Percentiles rank a stretch among this genome's conserved stretches.
Evolutionary conservation across 2,888 invertebrate genomes (phyloP).

Genomic region (Lepidocyrtinus sp.): DNA sequence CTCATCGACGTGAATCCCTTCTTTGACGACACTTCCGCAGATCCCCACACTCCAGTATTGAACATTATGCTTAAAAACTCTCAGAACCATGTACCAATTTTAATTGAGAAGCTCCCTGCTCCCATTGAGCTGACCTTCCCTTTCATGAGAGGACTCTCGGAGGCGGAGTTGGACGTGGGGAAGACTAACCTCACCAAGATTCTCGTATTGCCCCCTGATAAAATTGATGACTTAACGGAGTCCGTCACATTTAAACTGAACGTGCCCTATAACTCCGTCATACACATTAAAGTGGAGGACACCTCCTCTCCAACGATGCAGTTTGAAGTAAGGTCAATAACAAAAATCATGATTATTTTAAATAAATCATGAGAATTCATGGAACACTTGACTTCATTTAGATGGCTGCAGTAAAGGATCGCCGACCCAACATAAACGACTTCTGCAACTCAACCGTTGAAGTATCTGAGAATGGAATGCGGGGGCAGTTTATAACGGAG

Average conservation of each 20-base stretch:
- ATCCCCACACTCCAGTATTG: slow-evolving; percentile 31
- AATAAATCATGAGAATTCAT: too few species aligned
- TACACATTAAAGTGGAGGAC: background rate
- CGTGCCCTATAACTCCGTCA: slow-evolving; percentile 33
- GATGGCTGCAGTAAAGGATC: too few species aligned
- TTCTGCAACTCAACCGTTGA: slow-evolving; percentile 21
- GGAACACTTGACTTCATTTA: too few species aligned
- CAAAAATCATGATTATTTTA: too few species aligned
- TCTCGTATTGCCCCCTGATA: too few species aligned
- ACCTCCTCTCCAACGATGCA: slow-evolving; percentile 13
- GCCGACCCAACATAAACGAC: too few species aligned
- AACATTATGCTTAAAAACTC: slow-evolving; percentile 35
- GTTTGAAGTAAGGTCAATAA: slow-evolving; percentile 27
- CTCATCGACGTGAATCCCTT: slow-evolving; percentile 33
- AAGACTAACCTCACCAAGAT: too few species aligned
- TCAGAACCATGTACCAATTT: slow-evolving; percentile 26
- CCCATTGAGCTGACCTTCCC: slow-evolving; percentile 50
- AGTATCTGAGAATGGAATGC: background rate
- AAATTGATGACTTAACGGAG: slow-evolving; percentile 31
- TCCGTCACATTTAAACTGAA: slow-evolving; percentile 25
- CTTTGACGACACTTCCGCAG: slow-evolving; percentile 50
- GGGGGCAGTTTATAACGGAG: slow-evolving; percentile 16
- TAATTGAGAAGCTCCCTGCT: slow-evolving; percentile 7
- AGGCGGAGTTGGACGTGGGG: background rate
- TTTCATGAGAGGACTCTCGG: background rate